Evolutionary conservation across 2,797 vertebrate species (phyloP), one percentile per base, ranked within the genome.

Genomic region (Phoxinus dragarum): DNA sequence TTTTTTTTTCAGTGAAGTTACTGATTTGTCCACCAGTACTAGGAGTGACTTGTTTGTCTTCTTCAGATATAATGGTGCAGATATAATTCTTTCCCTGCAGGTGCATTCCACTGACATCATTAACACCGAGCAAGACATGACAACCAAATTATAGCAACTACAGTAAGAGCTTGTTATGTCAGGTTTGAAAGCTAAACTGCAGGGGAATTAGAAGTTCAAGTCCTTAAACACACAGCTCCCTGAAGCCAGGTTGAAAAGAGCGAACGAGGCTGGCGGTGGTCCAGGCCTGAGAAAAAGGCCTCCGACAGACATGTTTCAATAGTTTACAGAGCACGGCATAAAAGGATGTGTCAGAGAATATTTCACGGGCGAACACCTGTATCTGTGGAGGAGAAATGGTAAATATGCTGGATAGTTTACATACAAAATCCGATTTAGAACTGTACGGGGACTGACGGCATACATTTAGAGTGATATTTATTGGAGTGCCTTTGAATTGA

Each of bases 381-480:
- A 83, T 88, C 82, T 74, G 79, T 86, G 86, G 34, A 80, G 47
- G 31, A 75, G 81, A 88, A 82, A 88, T 84, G 64, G 89, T 88
- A 89, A 88, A 90, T 90, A 90, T 73, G 80, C 79, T 67, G 69
- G 47, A 89, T n/a, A 80, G 86, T 88, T 90, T 90, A 88, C 82
- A 84, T 87, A 75, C 85, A 82, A 87, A 81, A 79, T 84, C 59
- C 8, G 83, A 88, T 88, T 87, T 87, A 88, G 64, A 81, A 76
- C 67, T 85, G 73, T 75, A 82, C 17, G 34, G 49, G 74, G 73
- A 88, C 80, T 82, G 75, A 64, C 27, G 85, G 84, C 87, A 88
- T 87, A 86, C 86, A 82, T 88, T 82, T 31, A 75, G 44, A 77
- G 64, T 16, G 16, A 3, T 85, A 82, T 88, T 90, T 90, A 88